Conservation (phyloP, 2,888 invertebrate species). For the Andrena camellia region DNA sequence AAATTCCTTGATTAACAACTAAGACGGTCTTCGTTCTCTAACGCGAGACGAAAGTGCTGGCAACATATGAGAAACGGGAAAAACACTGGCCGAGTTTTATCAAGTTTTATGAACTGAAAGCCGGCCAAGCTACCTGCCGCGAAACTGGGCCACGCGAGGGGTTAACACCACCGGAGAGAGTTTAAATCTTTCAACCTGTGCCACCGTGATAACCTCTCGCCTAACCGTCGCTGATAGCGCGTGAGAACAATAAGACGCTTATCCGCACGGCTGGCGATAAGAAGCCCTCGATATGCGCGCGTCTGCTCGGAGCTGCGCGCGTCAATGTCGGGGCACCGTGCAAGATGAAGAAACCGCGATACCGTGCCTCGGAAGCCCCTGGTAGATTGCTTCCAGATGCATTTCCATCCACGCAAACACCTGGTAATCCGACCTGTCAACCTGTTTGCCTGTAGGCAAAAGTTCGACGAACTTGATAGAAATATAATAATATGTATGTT, state of each 20-base stretch:
- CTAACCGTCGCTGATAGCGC: constrained; percentile 31
- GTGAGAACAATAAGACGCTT: constrained; percentile 54
- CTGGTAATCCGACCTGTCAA: constrained; percentile 40
- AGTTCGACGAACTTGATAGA: constrained; percentile 44
- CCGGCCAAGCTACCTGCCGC: neutral
- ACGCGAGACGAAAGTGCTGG: neutral
- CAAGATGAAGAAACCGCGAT: constrained; percentile 50
- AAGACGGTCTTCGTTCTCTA: neutral
- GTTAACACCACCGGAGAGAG: constrained; percentile 10
- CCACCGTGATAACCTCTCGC: constrained; percentile 33
- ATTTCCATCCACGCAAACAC: constrained; percentile 55
- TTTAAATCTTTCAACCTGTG: constrained; percentile 34
- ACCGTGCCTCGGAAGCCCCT: constrained; percentile 29
- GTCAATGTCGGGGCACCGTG: constrained; percentile 28
- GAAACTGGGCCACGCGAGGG: constrained; percentile 26
- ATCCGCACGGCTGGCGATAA: constrained; percentile 43
- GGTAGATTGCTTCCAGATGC: constrained; percentile 51
- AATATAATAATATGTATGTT: neutral
- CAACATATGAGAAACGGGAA: too few species aligned
- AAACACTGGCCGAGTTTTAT: neutral
- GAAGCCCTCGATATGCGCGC: constrained; percentile 22
- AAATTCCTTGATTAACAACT: too few species aligned
- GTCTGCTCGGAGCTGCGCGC: constrained; percentile 15
- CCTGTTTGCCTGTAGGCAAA: constrained; percentile 48
- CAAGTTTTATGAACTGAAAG: neutral